phyloP scores from a whole-genome alignment of 2,113 vertebrate species.

The Chamaetylas fuelleborni region DNA sequence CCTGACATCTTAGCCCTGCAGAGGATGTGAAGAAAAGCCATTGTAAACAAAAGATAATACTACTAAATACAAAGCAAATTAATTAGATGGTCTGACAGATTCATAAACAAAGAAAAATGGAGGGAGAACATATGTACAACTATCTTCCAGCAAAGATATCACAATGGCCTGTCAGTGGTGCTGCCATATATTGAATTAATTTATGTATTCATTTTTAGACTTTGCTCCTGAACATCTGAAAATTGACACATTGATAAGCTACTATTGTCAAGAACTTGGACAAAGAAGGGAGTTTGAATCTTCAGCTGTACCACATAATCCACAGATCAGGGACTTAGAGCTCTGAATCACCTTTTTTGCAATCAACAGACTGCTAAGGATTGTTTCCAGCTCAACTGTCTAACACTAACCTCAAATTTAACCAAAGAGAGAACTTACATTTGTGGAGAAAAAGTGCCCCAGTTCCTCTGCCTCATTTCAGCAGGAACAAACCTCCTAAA shows the following conservation, averaged over 20 bases:
- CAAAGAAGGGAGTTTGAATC: neutral
- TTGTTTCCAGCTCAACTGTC: neutral
- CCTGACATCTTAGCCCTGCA: conserved; percentile 63
- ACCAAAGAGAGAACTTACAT: neutral
- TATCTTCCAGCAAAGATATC: neutral
- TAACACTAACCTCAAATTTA: neutral
- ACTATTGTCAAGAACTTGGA: neutral
- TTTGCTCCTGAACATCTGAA: neutral
- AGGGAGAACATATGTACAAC: conserved; percentile 14
- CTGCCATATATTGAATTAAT: neutral
- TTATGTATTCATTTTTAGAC: neutral
- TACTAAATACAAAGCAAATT: conserved; percentile 56
- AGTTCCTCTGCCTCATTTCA: neutral
- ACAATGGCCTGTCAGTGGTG: neutral
- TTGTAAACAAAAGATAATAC: conserved; percentile 66
- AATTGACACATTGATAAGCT: neutral
- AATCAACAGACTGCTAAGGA: neutral
- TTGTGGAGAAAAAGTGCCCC: neutral
- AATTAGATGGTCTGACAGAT: conserved; percentile 53
- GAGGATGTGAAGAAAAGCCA: conserved; percentile 66
- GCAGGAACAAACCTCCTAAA: neutral
- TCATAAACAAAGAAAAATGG: conserved; percentile 44
- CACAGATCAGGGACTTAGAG: neutral
- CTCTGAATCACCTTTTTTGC: neutral
- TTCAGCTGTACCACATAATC: neutral